Percentiles rank a stretch among this genome's conserved stretches.
These are phyloP conservation scores for Turritopsis dohrnii DNA, from an alignment of 30 jellyfish, hydroid and myxozoan species.

Conservation along the genomic window DNA sequence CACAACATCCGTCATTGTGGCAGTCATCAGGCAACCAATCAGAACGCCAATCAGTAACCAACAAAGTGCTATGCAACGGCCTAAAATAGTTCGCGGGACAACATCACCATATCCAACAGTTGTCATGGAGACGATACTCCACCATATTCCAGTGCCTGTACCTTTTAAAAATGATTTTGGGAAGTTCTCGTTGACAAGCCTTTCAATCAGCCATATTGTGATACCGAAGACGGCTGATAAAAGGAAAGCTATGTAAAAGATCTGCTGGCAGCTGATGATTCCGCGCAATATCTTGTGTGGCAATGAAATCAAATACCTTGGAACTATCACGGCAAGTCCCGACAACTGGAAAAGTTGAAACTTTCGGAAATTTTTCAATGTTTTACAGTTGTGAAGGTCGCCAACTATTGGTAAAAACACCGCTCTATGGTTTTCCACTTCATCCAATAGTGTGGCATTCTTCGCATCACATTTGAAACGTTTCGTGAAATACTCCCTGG, in stretches of 20 bases:
- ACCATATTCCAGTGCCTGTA: conserved; percentile 29
- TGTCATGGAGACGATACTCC: conserved; percentile 39
- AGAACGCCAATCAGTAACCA: conserved; percentile 32
- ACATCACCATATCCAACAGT: conserved; percentile 43
- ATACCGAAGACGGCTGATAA: conserved; percentile 17
- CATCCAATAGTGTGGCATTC: not conserved
- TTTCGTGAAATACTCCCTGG: not conserved
- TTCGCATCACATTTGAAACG: not conserved
- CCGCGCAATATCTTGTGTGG: conserved; percentile 24
- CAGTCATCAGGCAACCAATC: conserved; percentile 22
- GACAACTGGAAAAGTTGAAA: not conserved
- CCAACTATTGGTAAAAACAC: conserved; percentile 2
- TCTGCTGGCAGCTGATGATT: conserved; percentile 4
- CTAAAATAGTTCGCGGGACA: conserved; percentile 17
- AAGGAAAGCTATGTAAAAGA: conserved; percentile 17
- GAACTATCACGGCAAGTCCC: conserved; percentile 29
- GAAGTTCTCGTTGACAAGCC: not conserved
- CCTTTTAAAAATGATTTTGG: conserved; percentile 14
- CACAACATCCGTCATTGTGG: conserved; percentile 27
- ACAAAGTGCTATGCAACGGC: conserved; percentile 24
- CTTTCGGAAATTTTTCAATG: not conserved
- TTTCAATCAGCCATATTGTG: conserved; percentile 26
- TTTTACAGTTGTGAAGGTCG: not conserved
- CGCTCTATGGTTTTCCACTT: not conserved
- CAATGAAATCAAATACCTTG: not conserved